Conservation (phyloP, 1,140 invertebrate genomes). For the Microplitis demolitor region DNA sequence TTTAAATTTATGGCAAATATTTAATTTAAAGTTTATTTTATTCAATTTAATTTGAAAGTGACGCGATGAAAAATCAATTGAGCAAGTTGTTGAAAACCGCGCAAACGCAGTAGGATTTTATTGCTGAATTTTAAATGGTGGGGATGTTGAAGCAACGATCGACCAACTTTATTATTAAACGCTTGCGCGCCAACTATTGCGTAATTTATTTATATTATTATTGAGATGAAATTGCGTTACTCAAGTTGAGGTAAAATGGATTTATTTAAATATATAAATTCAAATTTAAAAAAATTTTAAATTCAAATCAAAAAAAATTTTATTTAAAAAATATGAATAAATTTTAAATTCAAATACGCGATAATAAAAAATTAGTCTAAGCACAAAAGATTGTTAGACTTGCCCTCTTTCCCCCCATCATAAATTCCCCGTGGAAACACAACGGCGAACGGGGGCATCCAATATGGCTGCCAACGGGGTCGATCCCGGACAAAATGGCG, state of each 20-base stretch:
- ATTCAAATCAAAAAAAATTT: not conserved
- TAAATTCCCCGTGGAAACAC: conserved; percentile 39
- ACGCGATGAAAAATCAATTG: conserved; percentile 40
- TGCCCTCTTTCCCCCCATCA: not conserved
- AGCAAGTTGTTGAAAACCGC: conserved; percentile 26
- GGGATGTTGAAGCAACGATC: conserved; percentile 5
- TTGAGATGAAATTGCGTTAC: no score
- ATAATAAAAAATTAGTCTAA: conserved; percentile 17
- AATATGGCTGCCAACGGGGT: conserved; percentile 55
- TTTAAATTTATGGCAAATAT: no score
- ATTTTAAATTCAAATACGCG: conserved; percentile 11
- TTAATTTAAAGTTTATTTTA: not conserved
- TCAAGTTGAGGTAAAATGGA: not conserved
- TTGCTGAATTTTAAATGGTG: not conserved
- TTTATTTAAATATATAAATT: not conserved
- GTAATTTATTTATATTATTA: conserved; percentile 56
- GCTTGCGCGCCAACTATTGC: conserved; percentile 40
- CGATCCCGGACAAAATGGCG: conserved; percentile 57
- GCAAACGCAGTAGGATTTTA: conserved; percentile 26
- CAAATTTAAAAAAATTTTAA: not conserved
- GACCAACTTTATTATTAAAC: conserved; percentile 29
- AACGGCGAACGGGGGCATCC: conserved; percentile 43
- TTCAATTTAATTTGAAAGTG: no score
- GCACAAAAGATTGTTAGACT: conserved; percentile 1
- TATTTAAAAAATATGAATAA: no score